These are phyloP conservation scores for Punctoribates punctum DNA, from an alignment of 2,888 invertebrate genomes.

Conservation along the genomic window DNA sequence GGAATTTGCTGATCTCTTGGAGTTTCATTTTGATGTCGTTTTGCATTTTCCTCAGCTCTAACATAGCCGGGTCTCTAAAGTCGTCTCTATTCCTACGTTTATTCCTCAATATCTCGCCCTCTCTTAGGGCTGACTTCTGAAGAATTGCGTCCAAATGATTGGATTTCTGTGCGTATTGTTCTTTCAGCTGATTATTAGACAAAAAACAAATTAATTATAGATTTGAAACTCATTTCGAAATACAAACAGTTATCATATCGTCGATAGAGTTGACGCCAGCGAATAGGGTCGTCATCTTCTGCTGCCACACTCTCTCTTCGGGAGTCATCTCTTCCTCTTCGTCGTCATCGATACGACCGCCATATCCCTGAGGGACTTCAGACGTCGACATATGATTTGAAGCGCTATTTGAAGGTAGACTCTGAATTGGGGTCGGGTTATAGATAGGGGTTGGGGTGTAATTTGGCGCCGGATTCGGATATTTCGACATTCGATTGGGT, in stretches of 20 bases:
- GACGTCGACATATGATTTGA: background rate
- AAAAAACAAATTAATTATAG: background rate
- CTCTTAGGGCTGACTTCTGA: background rate
- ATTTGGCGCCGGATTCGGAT: background rate
- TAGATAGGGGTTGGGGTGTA: background rate
- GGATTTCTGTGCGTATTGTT: background rate
- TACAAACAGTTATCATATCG: constrained; percentile 7
- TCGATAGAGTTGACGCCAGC: constrained; percentile 3
- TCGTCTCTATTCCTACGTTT: background rate
- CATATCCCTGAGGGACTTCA: background rate
- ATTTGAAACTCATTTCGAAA: background rate
- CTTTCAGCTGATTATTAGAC: background rate
- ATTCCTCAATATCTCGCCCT: constrained; percentile 16
- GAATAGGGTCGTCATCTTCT: background rate
- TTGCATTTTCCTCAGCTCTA: constrained; percentile 2
- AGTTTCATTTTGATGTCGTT: constrained; percentile 24
- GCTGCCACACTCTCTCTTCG: background rate
- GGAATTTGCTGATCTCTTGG: constrained; percentile 12
- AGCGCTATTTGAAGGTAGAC: too few species aligned
- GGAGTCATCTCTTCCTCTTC: background rate
- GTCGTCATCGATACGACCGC: background rate
- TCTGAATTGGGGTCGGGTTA: background rate
- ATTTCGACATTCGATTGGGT: background rate
- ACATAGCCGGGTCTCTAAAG: constrained; percentile 9
- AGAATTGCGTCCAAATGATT: background rate